phyloP scores from a whole-genome alignment of 1,140 invertebrate species.

The Neodiprion virginianus region DNA sequence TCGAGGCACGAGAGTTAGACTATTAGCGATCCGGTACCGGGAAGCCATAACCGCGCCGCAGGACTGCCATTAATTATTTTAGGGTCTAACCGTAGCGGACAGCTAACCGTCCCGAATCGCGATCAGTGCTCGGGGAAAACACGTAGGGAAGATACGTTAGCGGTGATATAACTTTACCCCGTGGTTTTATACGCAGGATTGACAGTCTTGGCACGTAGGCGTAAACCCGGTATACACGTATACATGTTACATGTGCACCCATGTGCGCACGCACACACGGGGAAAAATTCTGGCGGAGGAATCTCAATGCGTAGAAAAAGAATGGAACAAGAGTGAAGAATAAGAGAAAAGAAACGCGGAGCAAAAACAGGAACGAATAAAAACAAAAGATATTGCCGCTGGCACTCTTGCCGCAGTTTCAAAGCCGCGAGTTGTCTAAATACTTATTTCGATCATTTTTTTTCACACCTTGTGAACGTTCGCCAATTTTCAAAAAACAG shows the following conservation, averaged over 20 bases:
- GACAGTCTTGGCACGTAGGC: not conserved
- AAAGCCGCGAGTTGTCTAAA: too few relatives aligned
- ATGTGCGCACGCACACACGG: too few relatives aligned
- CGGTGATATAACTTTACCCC: not conserved
- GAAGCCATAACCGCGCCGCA: too few relatives aligned
- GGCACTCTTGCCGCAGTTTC: conserved; percentile 13
- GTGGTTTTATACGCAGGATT: not conserved
- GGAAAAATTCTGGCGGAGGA: not conserved
- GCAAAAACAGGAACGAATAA: not conserved
- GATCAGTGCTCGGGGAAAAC: not conserved
- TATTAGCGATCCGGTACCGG: not conserved
- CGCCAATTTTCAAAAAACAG: too few relatives aligned
- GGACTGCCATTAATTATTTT: not conserved
- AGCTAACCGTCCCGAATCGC: not conserved
- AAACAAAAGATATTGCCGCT: conserved; percentile 16
- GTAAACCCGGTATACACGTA: not conserved
- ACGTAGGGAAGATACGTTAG: conserved; percentile 7
- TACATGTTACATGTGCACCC: too few relatives aligned
- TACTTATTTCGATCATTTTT: too few relatives aligned
- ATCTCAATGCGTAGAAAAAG: conserved; percentile 1
- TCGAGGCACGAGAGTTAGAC: not conserved
- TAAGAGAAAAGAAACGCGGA: not conserved
- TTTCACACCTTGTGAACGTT: too few relatives aligned
- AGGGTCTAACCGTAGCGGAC: not conserved
- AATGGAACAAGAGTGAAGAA: not conserved